These are phyloP conservation scores for Hydrolagus affinis DNA, from an alignment of 2,113 vertebrate species.

Conservation along the genomic window DNA sequence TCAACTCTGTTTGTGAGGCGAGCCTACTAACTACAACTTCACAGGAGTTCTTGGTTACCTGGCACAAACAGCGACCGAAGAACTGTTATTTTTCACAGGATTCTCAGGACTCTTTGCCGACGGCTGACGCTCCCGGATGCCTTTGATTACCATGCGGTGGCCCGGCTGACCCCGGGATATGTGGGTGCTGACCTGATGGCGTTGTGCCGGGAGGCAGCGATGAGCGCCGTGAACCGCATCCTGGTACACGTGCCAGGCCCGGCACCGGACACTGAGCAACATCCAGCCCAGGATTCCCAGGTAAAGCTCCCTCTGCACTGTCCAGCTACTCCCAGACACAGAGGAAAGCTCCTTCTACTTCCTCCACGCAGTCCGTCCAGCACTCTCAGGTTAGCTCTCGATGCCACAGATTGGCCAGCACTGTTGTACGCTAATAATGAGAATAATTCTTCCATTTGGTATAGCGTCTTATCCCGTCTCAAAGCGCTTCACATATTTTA, in stretches of 20 bases:
- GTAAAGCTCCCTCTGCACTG: conserved; percentile 31
- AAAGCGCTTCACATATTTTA: too few relatives aligned
- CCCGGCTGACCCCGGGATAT: conserved; percentile 80
- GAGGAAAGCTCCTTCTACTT: background rate
- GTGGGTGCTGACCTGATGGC: conserved; percentile 93
- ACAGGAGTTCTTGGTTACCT: background rate
- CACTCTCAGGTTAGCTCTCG: background rate
- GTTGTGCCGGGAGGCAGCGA: conserved; percentile 82
- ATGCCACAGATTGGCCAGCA: conserved; percentile 28
- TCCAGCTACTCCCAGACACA: background rate
- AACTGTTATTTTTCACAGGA: conserved; percentile 53
- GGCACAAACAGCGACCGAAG: background rate
- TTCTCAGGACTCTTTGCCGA: conserved; percentile 80
- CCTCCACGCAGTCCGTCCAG: background rate
- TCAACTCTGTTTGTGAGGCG: too few relatives aligned
- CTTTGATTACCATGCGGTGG: conserved; percentile 67
- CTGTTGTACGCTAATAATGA: background rate
- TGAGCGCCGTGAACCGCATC: conserved; percentile 70
- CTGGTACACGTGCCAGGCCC: conserved; percentile 47
- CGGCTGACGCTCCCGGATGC: conserved; percentile 69
- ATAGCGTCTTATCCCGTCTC: too few relatives aligned
- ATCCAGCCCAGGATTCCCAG: conserved; percentile 35
- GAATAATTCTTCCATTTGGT: too few relatives aligned
- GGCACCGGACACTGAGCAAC: background rate
- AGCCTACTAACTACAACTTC: too few relatives aligned